Conservation (phyloP, 2,113 vertebrate species). For the Hirundichthys speculiger region DNA sequence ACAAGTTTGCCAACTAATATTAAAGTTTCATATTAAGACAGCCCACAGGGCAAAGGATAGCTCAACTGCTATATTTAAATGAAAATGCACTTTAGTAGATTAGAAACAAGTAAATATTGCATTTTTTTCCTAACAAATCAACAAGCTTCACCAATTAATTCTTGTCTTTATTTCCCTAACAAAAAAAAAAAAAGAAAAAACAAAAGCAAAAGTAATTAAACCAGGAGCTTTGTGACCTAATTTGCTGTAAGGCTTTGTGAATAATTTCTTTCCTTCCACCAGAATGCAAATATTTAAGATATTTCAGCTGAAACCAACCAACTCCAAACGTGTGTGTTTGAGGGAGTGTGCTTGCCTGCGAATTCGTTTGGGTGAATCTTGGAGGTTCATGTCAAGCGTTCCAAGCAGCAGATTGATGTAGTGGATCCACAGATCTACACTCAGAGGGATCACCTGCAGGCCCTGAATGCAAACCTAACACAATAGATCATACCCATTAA, state of each 20-base stretch:
- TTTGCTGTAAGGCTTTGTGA: not conserved
- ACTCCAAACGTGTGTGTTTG: not conserved
- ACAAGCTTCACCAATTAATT: too few relatives aligned
- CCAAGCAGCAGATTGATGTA: constrained; percentile 85
- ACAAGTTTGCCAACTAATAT: too few relatives aligned
- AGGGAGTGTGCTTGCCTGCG: constrained; percentile 71
- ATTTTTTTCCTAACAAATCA: too few relatives aligned
- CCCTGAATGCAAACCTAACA: constrained; percentile 84
- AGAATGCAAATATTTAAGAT: not conserved
- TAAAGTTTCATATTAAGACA: too few relatives aligned
- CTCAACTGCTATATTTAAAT: too few relatives aligned
- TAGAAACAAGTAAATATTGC: too few relatives aligned
- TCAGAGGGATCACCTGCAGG: constrained; percentile 84
- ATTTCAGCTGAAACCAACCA: not conserved
- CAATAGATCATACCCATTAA: not conserved
- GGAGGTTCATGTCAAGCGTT: constrained; percentile 82
- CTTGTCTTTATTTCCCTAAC: too few relatives aligned
- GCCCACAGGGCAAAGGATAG: too few relatives aligned
- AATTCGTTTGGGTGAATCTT: constrained; percentile 79
- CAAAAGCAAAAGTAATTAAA: too few relatives aligned
- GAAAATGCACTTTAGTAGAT: too few relatives aligned
- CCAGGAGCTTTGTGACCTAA: not conserved
- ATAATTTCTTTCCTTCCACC: not conserved
- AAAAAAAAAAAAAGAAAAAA: too few relatives aligned
- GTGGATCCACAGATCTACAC: constrained; percentile 88